Percentiles rank a stretch among this genome's conserved stretches.
These are phyloP conservation scores for Drosophila glabriapex DNA, from an alignment of 2,888 invertebrate species.

Conservation along the genomic window DNA sequence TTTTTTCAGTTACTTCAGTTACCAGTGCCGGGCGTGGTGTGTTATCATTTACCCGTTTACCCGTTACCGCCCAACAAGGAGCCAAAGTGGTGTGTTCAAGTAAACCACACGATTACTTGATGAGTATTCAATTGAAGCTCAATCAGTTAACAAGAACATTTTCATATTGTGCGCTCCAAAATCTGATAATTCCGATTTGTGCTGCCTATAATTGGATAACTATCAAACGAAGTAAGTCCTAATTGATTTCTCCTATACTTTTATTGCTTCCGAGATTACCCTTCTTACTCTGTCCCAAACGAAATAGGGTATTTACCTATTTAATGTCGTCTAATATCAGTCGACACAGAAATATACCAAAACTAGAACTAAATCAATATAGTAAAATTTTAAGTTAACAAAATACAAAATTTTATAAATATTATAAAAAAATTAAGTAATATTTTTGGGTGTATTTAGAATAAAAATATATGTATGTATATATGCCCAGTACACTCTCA, in stretches of 20 bases:
- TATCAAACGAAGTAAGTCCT: slow-evolving; percentile 54
- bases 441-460: not conserved
- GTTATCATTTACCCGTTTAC: slow-evolving; percentile 20
- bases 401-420: no score
- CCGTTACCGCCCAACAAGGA: slow-evolving; percentile 23
- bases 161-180: slow-evolving; percentile 33
- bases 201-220: slow-evolving; percentile 26
- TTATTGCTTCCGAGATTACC: not conserved
- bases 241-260: not conserved
- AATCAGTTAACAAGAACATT: slow-evolving; percentile 73
- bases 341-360: not conserved
- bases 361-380: not conserved
- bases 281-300: not conserved
- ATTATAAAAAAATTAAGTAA: no score
- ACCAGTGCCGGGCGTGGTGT: slow-evolving; percentile 29
- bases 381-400: not conserved
- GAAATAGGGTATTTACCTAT: not conserved
- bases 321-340: not conserved
- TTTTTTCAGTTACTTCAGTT: not conserved
- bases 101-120: slow-evolving; percentile 54
- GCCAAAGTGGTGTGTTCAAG: slow-evolving; percentile 27
- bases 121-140: slow-evolving; percentile 77
- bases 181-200: slow-evolving; percentile 24
- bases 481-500: not conserved
- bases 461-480: not conserved